phyloP scores from a whole-genome alignment of 2,797 vertebrate genomes.

The Cichlasoma orientale region DNA sequence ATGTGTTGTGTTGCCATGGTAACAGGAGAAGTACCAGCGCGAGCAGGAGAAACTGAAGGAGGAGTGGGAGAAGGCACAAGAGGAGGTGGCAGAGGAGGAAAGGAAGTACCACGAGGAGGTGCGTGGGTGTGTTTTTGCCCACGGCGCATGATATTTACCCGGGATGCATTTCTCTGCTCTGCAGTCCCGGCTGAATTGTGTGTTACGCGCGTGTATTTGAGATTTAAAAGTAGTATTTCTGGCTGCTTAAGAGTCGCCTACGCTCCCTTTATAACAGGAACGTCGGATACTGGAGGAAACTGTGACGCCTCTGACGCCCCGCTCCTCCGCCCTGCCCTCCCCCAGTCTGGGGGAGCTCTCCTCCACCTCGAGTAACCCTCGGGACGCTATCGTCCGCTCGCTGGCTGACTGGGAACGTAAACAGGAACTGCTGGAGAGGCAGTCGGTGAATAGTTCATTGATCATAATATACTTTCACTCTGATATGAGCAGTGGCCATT shows the following conservation, averaged over 20 bases:
- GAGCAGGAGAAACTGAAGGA: constrained; percentile 96
- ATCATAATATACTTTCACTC: background rate
- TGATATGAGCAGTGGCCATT: background rate
- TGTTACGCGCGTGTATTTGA: background rate
- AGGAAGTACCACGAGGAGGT: constrained; percentile 97
- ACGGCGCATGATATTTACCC: background rate
- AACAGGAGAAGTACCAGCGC: constrained; percentile 92
- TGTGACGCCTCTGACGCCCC: constrained; percentile 87
- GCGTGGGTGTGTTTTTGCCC: constrained; percentile 28
- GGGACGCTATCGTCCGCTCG: constrained; percentile 77
- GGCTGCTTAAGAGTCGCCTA: background rate
- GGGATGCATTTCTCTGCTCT: background rate
- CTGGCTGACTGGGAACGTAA: constrained; percentile 77
- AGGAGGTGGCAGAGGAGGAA: constrained; percentile 95
- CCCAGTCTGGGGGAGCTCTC: constrained; percentile 82
- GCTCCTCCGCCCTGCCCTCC: constrained; percentile 72
- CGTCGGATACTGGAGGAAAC: constrained; percentile 95
- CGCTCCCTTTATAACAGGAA: constrained; percentile 77
- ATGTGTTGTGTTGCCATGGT: constrained; percentile 68
- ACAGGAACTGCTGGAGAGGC: constrained; percentile 75
- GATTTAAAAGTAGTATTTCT: background rate
- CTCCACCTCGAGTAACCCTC: constrained; percentile 63
- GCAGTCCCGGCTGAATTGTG: background rate
- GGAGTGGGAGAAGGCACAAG: constrained; percentile 97
- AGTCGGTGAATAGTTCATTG: constrained; percentile 67